Evolutionary conservation across 2,888 invertebrate species (phyloP), one percentile per base, ranked within the genome.

Genomic region (Bombylius discolor): DNA sequence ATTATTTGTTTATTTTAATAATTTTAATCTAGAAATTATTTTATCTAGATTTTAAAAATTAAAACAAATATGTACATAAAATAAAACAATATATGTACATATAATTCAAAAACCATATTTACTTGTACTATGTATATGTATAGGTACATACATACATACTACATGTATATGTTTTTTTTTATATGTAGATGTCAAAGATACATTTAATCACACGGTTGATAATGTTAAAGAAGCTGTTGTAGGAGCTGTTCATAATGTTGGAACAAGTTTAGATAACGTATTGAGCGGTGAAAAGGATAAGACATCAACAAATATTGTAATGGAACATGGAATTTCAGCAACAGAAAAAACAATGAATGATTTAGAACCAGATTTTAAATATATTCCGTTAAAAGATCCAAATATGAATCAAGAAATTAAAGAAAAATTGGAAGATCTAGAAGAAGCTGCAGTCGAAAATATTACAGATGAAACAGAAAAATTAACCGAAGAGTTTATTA

Each of bases 211-310:
- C 42, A 59, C 58, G 0, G 59, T 57, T 14, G 54, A 44, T 6
- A 59, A 62, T 48, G 60, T 62, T 12, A 64, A 64, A 57, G 64
- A 61, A 47, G 60, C 60, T 12, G 56, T 64, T 14, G 61, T 61
- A 12, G 62, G 56, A 31, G 60, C 62, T 12, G 60, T 61, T 4
- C 59, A 62, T 48, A 61, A 60, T 42, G 59, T 62, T 33, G 58
- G 60, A 33, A 56, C 59, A 45, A 59, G 60, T 13, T 55, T 63
- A 32, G 60, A 59, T 13, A 56, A 53, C 33, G 58, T 52, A 14
- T 50, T 60, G 5, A 49, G 52, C 45, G 57, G 58, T 9, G 55
- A 51, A 45, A 59, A 56, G 8, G 49, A 47, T 34, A 46, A 55
- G 31, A 53, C 5, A 14, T 14, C 14, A 9, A 4, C 7, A 45